A percentile compares a stretch with the other conserved stretches of the same genome.
These are phyloP conservation scores for Zonitis immaculata DNA, from an alignment of 2,888 invertebrate species.

Conservation along the genomic window DNA sequence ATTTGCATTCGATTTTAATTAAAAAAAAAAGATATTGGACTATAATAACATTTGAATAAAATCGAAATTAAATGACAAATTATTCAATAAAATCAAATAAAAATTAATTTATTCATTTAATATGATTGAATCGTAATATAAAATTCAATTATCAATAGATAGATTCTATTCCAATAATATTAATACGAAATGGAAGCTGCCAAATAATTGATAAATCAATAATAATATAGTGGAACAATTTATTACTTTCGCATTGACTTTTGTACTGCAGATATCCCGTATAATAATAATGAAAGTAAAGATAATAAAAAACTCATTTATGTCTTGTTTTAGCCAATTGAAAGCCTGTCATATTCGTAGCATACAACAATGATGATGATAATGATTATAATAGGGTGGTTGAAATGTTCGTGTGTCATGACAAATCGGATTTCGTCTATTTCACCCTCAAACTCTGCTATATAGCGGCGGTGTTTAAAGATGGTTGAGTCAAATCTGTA, in stretches of 20 bases:
- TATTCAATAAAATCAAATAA: background rate
- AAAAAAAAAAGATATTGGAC: too few species aligned
- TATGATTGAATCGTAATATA: background rate
- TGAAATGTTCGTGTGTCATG: conserved; percentile 11
- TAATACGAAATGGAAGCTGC: too few species aligned
- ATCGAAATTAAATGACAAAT: too few species aligned
- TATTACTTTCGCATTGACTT: too few species aligned
- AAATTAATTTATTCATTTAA: background rate
- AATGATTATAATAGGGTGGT: background rate
- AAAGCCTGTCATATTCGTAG: background rate
- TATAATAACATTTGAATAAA: too few species aligned
- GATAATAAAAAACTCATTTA: too few species aligned
- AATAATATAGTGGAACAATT: too few species aligned
- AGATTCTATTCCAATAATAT: background rate
- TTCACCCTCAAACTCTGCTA: background rate
- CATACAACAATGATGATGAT: background rate
- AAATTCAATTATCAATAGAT: background rate
- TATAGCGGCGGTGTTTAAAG: conserved; percentile 3
- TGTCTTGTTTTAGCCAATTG: background rate
- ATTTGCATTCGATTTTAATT: too few species aligned
- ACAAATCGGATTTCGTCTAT: conserved; percentile 17
- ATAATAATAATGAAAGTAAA: too few species aligned
- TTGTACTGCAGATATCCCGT: too few species aligned
- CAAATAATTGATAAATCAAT: too few species aligned
- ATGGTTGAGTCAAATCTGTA: conserved; percentile 1